Evolutionary conservation across 2,113 vertebrate species (phyloP).

Genomic region (Epinephelus lanceolatus): DNA sequence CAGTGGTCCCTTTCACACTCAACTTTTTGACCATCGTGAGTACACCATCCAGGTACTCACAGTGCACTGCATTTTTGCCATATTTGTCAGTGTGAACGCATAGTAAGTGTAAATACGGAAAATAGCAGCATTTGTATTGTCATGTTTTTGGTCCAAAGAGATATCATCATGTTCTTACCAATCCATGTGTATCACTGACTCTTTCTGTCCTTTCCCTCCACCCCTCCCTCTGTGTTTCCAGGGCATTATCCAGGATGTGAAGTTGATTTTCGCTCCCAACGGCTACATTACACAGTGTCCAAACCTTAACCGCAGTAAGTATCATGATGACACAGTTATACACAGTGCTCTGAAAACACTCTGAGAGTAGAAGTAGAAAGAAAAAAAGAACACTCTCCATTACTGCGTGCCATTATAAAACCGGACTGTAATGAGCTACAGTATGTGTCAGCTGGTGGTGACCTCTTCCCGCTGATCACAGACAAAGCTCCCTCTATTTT

Average conservation of each 20-base stretch:
- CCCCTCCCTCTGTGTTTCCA: slow-evolving; percentile 65
- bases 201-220: neutral
- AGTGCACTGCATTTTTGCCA: no score
- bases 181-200: neutral
- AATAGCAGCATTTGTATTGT: no score
- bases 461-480: slow-evolving; percentile 14
- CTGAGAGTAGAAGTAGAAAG: neutral
- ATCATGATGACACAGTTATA: neutral
- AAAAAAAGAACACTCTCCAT: neutral
- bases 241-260: slow-evolving; percentile 96
- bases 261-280: slow-evolving; percentile 93
- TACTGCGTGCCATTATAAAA: slow-evolving; percentile 14
- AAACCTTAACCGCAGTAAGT: slow-evolving; percentile 98
- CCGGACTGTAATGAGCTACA: slow-evolving; percentile 17
- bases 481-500: neutral
- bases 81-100: no score
- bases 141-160: neutral
- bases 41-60: no score
- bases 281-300: slow-evolving; percentile 95
- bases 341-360: neutral
- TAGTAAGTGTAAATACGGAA: no score
- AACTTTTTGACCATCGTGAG: no score
- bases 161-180: neutral
- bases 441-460: slow-evolving; percentile 6
- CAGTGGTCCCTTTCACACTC: no score